Conservation (phyloP, 2,113 vertebrate species). For the Nannobrachium achirus region DNA sequence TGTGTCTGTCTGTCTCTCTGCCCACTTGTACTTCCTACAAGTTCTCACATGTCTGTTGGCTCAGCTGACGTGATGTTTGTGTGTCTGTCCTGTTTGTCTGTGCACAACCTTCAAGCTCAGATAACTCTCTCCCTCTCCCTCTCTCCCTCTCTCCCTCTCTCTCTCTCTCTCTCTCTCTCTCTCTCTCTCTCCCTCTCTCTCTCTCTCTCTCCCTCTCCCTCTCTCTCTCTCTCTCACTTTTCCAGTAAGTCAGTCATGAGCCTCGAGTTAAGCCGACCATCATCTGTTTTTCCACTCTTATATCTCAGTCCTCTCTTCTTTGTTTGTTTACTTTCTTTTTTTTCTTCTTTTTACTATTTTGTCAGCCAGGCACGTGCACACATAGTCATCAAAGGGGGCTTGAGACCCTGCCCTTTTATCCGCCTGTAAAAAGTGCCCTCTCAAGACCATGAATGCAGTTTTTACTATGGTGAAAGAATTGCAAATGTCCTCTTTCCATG, state of each 20-base stretch:
- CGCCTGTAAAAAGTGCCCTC: too few relatives aligned
- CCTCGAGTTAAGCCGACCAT: not conserved
- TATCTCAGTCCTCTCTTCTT: not conserved
- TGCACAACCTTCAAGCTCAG: not conserved
- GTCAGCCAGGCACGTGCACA: too few relatives aligned
- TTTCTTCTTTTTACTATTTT: not conserved
- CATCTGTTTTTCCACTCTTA: constrained; percentile 19
- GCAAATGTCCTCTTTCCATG: too few relatives aligned
- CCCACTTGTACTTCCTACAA: too few relatives aligned
- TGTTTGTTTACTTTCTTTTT: not conserved
- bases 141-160: not conserved
- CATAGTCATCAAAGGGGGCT: too few relatives aligned
- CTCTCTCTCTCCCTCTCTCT: not conserved
- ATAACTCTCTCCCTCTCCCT: not conserved
- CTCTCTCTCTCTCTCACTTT: not conserved
- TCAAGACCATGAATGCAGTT: too few relatives aligned
- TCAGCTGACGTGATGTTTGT: not conserved
- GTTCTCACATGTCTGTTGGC: too few relatives aligned
- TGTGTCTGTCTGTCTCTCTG: not conserved
- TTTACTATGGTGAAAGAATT: too few relatives aligned
- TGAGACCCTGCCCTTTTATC: too few relatives aligned
- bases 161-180: not conserved
- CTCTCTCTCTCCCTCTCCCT: not conserved
- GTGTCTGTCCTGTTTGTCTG: constrained; percentile 2
- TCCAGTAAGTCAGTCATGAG: too few relatives aligned